Evolutionary conservation across 1,140 invertebrate species (phyloP).

Genomic region (Palaemon carinicauda): DNA sequence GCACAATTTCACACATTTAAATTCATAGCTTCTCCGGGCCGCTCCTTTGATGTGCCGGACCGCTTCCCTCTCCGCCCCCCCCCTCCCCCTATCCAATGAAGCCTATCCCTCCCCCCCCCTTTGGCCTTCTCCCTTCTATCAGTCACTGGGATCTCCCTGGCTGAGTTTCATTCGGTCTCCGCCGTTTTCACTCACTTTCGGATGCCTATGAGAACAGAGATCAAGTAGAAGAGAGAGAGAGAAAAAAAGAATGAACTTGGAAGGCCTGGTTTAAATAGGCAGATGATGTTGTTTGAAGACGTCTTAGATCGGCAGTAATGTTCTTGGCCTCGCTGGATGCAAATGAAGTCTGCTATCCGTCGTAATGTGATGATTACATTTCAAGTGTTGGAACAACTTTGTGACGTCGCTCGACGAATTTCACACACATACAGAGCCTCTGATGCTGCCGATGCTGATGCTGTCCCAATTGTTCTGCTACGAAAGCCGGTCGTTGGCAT

Average conservation of each 20-base stretch:
- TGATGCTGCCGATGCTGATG: no score
- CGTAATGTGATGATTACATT: no score
- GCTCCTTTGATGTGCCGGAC: neutral
- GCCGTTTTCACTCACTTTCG: neutral
- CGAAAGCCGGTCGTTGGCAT: no score
- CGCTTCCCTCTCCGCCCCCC: neutral
- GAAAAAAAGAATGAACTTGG: neutral
- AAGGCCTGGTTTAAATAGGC: neutral
- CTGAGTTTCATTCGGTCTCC: neutral
- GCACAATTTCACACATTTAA: constrained; percentile 38
- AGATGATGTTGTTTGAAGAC: neutral
- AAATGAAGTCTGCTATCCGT: no score
- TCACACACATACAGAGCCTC: no score
- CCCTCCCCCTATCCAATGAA: neutral
- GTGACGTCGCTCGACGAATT: no score
- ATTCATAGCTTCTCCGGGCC: constrained; percentile 25
- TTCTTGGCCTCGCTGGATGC: no score
- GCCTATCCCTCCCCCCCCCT: neutral
- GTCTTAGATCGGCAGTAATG: neutral
- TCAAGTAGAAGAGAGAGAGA: neutral
- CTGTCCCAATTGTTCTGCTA: no score
- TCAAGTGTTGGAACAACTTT: no score
- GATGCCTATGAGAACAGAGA: neutral
- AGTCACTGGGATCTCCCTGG: neutral
- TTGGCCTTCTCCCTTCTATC: neutral